Base-by-base conservation (phyloP, 2,113 vertebrate genomes). In the Condylura cristata region DNA sequence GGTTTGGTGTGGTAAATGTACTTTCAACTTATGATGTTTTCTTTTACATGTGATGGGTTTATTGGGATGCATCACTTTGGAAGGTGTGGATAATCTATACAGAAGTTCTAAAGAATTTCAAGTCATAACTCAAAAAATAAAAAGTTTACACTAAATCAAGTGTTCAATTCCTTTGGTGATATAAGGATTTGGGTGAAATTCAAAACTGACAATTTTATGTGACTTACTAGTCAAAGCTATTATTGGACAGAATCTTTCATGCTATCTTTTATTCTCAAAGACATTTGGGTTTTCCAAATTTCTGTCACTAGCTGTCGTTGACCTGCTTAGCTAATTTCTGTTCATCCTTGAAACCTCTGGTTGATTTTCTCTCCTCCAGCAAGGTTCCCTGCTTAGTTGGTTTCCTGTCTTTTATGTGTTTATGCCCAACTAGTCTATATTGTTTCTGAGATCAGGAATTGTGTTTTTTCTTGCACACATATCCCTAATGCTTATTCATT, bases 121-220 rank as follows among this genome's bases (percentile, higher is more conserved):
- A 56, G 18, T 65, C 6, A n/a, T n/a, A n/a, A n/a, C n/a, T 85
- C 24, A 76, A 68, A 66, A 10, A 83, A 53, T 37, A 12, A 34
- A 68, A 79, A 6, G 39, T 48, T 84, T 63, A 32, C 5, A 20
- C 13, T 8, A 84, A 18, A 3, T 86, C 5, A 72, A 44, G 11
- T 39, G 17, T 51, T 93, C 4, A 37, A 24, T 60, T 81, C 5
- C 83, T 89, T 66, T 53, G 53, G 34, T 46, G 8, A 68, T 65
- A 60, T 34, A 4, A 34, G 17, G 65, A n/a, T 88, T 76, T 6
- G 41, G 28, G 5, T 51, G 61, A 48, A 94, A 94, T 90, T 70
- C 60, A 83, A 86, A 95, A 83, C 16, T 5, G 53, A n/a, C 32
- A n/a, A 68, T 83, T 91, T 91, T 75, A 72, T 66, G 28, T 28